phyloP scores from a whole-genome alignment of 2,797 vertebrate species.

The Galaxias olidus region DNA sequence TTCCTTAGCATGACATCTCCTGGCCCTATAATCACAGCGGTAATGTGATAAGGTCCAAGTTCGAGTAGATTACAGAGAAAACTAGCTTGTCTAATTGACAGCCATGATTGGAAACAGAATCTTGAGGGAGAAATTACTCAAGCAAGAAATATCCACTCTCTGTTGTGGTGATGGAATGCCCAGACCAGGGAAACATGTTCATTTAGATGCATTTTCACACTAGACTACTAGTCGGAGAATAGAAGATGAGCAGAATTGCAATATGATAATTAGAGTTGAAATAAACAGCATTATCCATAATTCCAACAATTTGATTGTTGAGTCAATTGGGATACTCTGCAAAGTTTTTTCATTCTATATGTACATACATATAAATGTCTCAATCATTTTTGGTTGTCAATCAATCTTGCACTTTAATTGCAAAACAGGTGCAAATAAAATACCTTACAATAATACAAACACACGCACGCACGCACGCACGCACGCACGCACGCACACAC shows the following conservation, averaged over 20 bases:
- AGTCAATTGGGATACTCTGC: too few relatives aligned
- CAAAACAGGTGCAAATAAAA: too few relatives aligned
- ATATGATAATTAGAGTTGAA: neutral
- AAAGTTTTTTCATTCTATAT: too few relatives aligned
- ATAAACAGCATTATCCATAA: neutral
- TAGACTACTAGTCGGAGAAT: neutral
- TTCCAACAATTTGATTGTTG: neutral
- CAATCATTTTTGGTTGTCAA: too few relatives aligned
- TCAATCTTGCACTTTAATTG: too few relatives aligned
- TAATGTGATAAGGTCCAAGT: conserved; percentile 90
- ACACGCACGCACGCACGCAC: too few relatives aligned
- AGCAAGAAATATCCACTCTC: conserved; percentile 83
- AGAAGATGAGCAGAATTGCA: too few relatives aligned
- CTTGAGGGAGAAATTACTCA: conserved; percentile 81
- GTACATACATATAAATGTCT: too few relatives aligned
- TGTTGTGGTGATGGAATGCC: conserved; percentile 80
- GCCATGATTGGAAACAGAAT: conserved; percentile 91
- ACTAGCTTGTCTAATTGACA: conserved; percentile 87
- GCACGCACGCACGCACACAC: too few relatives aligned
- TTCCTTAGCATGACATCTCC: conserved; percentile 10
- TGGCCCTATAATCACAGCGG: conserved; percentile 76
- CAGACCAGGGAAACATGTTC: conserved; percentile 59
- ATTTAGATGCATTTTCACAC: conserved; percentile 18
- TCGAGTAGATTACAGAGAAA: conserved; percentile 91
- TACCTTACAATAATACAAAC: too few relatives aligned